Evolutionary conservation across 2,888 invertebrate species (phyloP).

Genomic region (Chloroclysta siterata): DNA sequence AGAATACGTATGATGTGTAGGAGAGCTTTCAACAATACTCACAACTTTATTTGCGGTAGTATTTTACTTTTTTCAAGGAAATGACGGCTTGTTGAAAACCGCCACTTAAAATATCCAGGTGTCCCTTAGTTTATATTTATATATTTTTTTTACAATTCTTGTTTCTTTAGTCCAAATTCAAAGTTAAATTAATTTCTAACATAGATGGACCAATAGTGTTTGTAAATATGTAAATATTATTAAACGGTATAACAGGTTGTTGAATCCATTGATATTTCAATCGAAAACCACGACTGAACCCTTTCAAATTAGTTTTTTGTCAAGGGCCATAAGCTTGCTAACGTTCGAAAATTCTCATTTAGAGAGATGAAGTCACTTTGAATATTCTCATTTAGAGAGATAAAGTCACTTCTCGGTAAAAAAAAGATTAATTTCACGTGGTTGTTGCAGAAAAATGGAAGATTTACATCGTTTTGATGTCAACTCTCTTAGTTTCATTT

Average conservation of each 20-base stretch:
- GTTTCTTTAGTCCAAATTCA: conserved; percentile 35
- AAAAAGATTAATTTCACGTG: neutral
- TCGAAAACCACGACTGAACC: conserved; percentile 59
- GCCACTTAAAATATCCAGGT: neutral
- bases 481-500: no score
- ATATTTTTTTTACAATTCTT: neutral
- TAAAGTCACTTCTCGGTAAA: neutral
- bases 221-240: conserved; percentile 82
- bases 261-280: conserved; percentile 48
- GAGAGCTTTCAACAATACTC: no score
- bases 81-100: neutral
- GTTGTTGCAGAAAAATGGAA: no score
- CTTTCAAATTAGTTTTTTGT: conserved; percentile 26
- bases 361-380: neutral
- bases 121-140: neutral
- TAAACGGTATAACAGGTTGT: conserved; percentile 72
- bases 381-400: neutral
- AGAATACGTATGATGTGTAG: no score
- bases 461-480: no score
- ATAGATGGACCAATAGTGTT: conserved; percentile 82
- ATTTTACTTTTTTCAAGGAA: neutral
- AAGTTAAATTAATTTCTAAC: conserved; percentile 57
- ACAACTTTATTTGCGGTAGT: neutral
- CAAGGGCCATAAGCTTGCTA: neutral
- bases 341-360: neutral